A percentile compares a stretch with the other conserved stretches of the same genome.
Evolutionary conservation across 2,797 vertebrate genomes (phyloP).

Genomic region (Poecile montanus): DNA sequence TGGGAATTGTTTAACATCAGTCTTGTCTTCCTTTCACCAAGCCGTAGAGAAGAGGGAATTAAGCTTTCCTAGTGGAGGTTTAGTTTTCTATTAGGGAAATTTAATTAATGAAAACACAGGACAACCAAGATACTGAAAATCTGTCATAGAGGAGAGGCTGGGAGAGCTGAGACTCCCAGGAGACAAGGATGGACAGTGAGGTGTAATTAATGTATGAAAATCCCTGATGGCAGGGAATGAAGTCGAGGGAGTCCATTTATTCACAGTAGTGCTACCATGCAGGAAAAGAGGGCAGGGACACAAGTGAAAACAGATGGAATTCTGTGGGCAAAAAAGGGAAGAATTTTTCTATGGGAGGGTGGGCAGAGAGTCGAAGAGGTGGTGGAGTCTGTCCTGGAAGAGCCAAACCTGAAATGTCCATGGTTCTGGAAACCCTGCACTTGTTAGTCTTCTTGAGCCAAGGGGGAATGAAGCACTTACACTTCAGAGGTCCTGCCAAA

Average conservation of each 20-base stretch:
- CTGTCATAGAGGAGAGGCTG: not conserved
- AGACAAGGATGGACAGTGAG: accelerated
- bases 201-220: too few species aligned
- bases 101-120: accelerated
- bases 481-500: not conserved
- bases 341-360: too few species aligned
- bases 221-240: not conserved
- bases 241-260: accelerated
- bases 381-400: too few species aligned
- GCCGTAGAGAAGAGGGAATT: not conserved
- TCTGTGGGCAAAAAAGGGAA: not conserved
- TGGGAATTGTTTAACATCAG: not conserved
- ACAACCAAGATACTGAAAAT: not conserved
- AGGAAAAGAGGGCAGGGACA: not conserved
- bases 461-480: not conserved
- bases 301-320: not conserved
- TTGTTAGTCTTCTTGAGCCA: not conserved
- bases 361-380: not conserved
- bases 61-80: accelerated
- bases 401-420: not conserved
- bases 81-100: not conserved
- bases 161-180: too few species aligned
- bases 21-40: not conserved
- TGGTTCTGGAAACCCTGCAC: not conserved
- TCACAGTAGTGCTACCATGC: too few species aligned